phyloP scores from a whole-genome alignment of 2,888 invertebrate species.

The Leistus spinibarbis region DNA sequence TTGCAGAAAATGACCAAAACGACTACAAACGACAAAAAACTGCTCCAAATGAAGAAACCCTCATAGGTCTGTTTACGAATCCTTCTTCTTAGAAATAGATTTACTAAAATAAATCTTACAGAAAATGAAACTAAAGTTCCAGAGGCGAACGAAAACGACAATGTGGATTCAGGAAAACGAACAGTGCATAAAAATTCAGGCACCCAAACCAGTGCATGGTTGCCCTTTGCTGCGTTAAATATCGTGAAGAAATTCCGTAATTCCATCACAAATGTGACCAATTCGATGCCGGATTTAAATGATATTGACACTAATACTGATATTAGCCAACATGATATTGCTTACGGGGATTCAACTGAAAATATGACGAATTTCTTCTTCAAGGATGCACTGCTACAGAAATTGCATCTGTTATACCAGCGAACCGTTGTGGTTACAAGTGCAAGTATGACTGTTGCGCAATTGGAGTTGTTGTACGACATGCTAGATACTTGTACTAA shows the following conservation, averaged over 20 bases:
- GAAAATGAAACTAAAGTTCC: too few relatives aligned
- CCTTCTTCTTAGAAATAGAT: too few relatives aligned
- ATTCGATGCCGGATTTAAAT: background rate
- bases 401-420: slow-evolving; percentile 49
- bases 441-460: slow-evolving; percentile 49
- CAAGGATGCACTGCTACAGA: slow-evolving; percentile 46
- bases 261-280: background rate
- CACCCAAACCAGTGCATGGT: background rate
- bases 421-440: slow-evolving; percentile 48
- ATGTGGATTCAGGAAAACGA: background rate
- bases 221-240: background rate
- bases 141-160: background rate
- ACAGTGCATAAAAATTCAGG: background rate
- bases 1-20: background rate
- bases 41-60: too few relatives aligned
- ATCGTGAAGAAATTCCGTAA: background rate
- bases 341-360: background rate
- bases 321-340: background rate
- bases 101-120: too few relatives aligned
- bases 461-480: slow-evolving; percentile 53
- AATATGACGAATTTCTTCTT: slow-evolving; percentile 9
- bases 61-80: too few relatives aligned
- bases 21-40: background rate
- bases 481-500: slow-evolving; percentile 51
- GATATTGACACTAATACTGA: background rate